Evolutionary conservation across 2,113 vertebrate species (phyloP).

Genomic region (Psilopsiagon aurifrons): DNA sequence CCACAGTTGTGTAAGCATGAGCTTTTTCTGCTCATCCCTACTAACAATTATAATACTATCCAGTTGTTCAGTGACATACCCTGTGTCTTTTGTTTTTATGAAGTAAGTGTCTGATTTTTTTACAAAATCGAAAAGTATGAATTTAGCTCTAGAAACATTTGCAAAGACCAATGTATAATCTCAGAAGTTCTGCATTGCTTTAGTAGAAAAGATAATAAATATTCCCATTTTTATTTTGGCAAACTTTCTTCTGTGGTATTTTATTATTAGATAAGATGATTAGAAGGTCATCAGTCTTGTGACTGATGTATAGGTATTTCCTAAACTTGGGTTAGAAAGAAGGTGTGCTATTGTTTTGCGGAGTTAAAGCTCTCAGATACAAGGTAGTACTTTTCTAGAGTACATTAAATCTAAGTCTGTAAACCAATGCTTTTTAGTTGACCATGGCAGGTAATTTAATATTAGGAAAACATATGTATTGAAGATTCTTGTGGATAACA

Average conservation of each 20-base stretch:
- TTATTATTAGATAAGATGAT: constrained; percentile 6
- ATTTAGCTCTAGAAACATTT: constrained; percentile 62
- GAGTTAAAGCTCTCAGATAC: neutral
- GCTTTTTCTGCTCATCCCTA: constrained; percentile 65
- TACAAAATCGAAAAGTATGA: constrained; percentile 41
- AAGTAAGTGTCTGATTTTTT: constrained; percentile 69
- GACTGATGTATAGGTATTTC: neutral
- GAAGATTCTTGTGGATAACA: neutral
- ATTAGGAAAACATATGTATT: neutral
- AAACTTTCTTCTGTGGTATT: constrained; percentile 65
- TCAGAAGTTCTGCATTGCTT: constrained; percentile 62
- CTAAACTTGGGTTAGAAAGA: neutral
- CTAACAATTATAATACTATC: constrained; percentile 40
- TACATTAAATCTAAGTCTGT: neutral
- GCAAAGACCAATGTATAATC: constrained; percentile 61
- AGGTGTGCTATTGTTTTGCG: neutral
- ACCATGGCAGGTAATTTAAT: neutral
- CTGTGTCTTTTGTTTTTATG: constrained; percentile 56
- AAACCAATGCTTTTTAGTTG: neutral
- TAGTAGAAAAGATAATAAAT: constrained; percentile 74
- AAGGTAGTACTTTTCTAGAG: neutral
- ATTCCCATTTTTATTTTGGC: constrained; percentile 76
- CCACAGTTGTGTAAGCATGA: constrained; percentile 36
- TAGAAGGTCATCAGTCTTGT: neutral
- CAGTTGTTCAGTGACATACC: constrained; percentile 51